phyloP scores from a whole-genome alignment of 2,113 vertebrate species.

The Himantopus leucocephalus region DNA sequence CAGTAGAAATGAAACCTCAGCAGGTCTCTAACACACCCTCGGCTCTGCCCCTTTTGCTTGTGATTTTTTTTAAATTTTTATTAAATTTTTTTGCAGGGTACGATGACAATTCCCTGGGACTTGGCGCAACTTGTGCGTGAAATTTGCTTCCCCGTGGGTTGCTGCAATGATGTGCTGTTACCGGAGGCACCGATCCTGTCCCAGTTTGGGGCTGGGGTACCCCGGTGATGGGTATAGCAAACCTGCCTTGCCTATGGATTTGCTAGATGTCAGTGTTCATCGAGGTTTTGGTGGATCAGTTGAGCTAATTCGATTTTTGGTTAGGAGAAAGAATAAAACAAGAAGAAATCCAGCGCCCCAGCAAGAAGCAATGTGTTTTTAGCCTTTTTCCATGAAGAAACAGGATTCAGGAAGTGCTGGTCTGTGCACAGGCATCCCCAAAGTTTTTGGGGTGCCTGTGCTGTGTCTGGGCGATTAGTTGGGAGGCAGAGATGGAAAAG shows the following conservation, averaged over 20 bases:
- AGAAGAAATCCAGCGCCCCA: background rate
- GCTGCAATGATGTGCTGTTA: background rate
- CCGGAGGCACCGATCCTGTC: background rate
- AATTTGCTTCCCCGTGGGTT: background rate
- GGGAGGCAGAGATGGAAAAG: background rate
- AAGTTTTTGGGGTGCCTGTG: background rate
- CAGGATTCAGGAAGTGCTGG: background rate
- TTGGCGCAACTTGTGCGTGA: background rate
- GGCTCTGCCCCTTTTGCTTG: background rate
- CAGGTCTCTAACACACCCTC: background rate
- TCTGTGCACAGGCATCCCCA: background rate
- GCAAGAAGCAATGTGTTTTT: rapidly evolving
- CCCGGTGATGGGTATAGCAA: background rate
- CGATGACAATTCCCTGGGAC: background rate
- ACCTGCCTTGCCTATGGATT: background rate
- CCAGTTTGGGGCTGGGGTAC: background rate
- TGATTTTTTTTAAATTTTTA: too few relatives aligned
- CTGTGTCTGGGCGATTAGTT: background rate
- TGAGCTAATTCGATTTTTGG: background rate
- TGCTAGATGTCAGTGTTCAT: background rate
- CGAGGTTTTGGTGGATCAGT: background rate
- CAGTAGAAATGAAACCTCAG: background rate
- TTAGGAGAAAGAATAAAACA: background rate
- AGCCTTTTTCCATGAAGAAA: background rate
- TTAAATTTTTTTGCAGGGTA: background rate